These are phyloP conservation scores for Procambarus clarkii DNA, from an alignment of 1,140 invertebrate genomes.

Conservation along the genomic window DNA sequence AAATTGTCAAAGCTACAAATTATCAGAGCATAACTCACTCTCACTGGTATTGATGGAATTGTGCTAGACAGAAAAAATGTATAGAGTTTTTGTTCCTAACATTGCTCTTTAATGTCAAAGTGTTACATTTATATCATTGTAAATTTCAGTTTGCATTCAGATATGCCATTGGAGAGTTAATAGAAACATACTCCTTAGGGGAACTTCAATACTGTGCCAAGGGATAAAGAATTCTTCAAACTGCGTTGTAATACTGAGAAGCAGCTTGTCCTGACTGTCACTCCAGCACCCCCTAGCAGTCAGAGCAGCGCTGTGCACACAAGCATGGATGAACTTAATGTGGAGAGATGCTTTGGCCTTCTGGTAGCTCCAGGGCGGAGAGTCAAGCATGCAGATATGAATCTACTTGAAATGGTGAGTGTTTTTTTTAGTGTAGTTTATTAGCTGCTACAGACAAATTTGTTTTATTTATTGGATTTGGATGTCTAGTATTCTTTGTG, in stretches of 20 bases:
- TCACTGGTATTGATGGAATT: too few species aligned
- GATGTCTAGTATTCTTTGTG: background rate
- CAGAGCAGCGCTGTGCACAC: constrained; percentile 75
- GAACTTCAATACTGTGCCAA: constrained; percentile 88
- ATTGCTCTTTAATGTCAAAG: too few species aligned
- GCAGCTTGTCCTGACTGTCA: constrained; percentile 91
- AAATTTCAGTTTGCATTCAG: too few species aligned
- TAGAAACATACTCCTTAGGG: constrained; percentile 79
- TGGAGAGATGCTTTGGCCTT: constrained; percentile 96
- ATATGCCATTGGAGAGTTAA: background rate
- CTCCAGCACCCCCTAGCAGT: constrained; percentile 82
- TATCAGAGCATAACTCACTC: too few species aligned
- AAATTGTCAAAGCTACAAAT: too few species aligned
- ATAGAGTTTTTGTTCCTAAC: too few species aligned
- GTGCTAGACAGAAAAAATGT: too few species aligned
- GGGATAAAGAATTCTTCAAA: constrained; percentile 94
- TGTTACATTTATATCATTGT: too few species aligned
- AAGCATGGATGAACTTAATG: constrained; percentile 80
- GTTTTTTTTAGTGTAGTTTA: background rate
- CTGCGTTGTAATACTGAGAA: constrained; percentile 92
- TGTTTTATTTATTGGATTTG: background rate
- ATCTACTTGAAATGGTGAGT: constrained; percentile 93
- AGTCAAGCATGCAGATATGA: constrained; percentile 96
- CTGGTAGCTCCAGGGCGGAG: constrained; percentile 94
- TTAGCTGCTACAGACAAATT: background rate